Evolutionary conservation across 2,113 vertebrate species (phyloP).

Genomic region (Cranoglanis bouderius): DNA sequence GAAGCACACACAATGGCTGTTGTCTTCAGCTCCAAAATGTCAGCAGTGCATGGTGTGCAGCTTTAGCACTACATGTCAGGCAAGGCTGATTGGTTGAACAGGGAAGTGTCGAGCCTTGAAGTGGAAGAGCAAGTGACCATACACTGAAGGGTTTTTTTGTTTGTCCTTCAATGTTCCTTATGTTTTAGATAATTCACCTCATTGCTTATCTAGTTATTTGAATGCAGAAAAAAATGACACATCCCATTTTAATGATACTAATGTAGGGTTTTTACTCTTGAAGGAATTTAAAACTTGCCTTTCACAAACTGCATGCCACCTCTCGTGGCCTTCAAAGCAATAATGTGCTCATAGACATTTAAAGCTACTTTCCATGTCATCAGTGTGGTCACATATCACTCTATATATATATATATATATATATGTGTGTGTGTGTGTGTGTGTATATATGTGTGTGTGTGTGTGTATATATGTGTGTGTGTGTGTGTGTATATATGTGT

Average conservation of each 20-base stretch:
- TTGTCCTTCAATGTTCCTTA: background rate
- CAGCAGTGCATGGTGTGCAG: background rate
- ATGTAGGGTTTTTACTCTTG: background rate
- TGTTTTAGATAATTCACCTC: background rate
- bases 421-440: no score
- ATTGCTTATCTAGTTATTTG: background rate
- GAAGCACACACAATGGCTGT: background rate
- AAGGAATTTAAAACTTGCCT: background rate
- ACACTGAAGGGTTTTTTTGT: background rate
- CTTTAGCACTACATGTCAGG: background rate
- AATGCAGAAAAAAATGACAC: background rate
- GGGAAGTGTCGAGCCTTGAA: background rate
- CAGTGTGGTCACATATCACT: no score
- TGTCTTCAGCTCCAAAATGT: background rate
- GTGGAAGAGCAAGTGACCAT: background rate
- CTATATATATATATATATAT: no score
- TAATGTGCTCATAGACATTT: background rate
- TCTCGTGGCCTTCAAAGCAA: background rate
- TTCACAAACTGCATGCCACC: background rate
- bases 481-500: no score
- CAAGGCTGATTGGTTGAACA: background rate
- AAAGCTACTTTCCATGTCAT: background rate
- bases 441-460: no score
- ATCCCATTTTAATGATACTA: background rate
- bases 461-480: no score